A percentile compares a stretch with the other conserved stretches of the same genome.
Conservation (phyloP, 2,113 vertebrate genomes). For the Psittacus erithacus region DNA sequence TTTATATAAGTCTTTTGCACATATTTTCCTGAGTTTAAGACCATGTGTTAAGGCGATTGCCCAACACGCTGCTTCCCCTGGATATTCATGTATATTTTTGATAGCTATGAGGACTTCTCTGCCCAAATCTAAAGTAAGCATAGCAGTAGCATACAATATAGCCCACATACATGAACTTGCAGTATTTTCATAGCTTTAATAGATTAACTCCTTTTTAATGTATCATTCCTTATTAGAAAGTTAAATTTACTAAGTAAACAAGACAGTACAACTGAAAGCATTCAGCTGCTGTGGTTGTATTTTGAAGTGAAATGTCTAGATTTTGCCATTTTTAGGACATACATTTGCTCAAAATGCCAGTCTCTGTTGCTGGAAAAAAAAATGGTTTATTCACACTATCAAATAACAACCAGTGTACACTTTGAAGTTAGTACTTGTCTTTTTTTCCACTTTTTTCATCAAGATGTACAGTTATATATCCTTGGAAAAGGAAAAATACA, state of each 20-base stretch:
- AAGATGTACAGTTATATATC: background rate
- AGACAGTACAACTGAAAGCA: background rate
- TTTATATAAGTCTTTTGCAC: background rate
- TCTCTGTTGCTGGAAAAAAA: background rate
- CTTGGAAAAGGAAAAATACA: background rate
- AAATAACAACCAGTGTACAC: background rate
- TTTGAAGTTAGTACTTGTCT: background rate
- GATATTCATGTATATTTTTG: background rate
- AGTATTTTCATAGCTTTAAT: background rate
- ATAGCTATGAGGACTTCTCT: background rate
- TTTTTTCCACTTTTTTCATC: background rate
- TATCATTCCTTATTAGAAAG: background rate
- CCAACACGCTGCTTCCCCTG: background rate
- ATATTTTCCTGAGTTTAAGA: background rate
- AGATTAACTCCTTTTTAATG: background rate
- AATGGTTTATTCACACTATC: background rate
- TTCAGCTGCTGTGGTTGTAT: background rate
- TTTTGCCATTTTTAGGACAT: background rate
- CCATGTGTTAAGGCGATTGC: background rate
- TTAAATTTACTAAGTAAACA: background rate
- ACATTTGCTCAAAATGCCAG: background rate
- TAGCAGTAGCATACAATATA: background rate
- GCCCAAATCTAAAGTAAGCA: background rate
- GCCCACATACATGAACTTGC: background rate
- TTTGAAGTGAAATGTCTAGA: background rate